Evolutionary conservation across 2,113 vertebrate species (phyloP), one percentile per base, ranked within the genome.

Genomic region (Castor canadensis): DNA sequence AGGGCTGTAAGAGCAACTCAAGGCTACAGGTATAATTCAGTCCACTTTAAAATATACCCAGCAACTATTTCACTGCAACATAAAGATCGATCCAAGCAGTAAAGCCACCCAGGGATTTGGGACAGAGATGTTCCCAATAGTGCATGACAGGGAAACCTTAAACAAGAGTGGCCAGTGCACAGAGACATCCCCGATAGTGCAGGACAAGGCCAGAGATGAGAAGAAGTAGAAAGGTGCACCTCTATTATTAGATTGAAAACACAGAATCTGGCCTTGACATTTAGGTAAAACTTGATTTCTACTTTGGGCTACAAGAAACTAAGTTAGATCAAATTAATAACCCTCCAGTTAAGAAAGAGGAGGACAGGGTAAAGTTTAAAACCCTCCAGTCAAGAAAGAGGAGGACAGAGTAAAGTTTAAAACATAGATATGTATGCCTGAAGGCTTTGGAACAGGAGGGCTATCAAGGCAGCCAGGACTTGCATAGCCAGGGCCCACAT

Each of bases 291-390:
- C 62, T 40, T 81, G 1, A 24, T 35, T 7, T n/a, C 83, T 10
- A 3, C 45, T 26, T 0, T 1, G 40, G 17, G 71, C 73, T 72
- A 0, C 17, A 30, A 75, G 8, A 26, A 38, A 12, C 38, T 15
- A 8, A 43, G 17, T 45, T 4, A 11, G 1, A 17, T 0, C 43
- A 16, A 6, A 8, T 49, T 4, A 5, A 6, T 32, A 5, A 9
- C 30, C 72, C 66, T 62, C 40, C 15, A 5, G 45, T 64, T 38
- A 58, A 26, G 54, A n/a, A n/a, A 5, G 0, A 19, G 6, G 17
- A 43, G 12, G 32, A 11, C 17, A 7, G 30, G 54, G 5, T 22
- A 17, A 38, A 28, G 5, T 28, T 11, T 20, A 45, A 60, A 52
- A 11, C 16, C 72, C 66, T 62, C 40, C 15, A 5, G 45, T 64